Base-by-base conservation (phyloP, 2,888 invertebrate species). In the Noctua janthina region DNA sequence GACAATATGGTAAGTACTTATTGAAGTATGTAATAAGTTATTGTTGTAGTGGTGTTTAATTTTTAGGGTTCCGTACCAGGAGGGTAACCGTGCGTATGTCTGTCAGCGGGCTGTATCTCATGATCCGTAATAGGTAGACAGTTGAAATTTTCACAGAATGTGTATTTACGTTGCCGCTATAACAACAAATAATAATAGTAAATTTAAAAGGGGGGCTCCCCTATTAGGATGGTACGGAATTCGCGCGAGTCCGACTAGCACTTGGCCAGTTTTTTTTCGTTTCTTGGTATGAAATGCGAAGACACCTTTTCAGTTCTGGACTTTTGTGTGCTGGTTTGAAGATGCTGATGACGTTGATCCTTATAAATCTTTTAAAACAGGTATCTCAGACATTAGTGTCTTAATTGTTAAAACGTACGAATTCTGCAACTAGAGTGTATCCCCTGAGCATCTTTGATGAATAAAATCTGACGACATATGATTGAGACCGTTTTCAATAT, bases 1-100 rank as follows among this genome's bases (percentile, higher is more conserved):
- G 76, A 79, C 77, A 86, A 67, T 83, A 71, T 66, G n/a, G 49
- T 75, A 69, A 76, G 87, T 79, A 76, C 59, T 74, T 87, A 84
- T 87, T 74, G 85, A 76, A 43, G 69, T 35, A 78, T 56, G 75
- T 78, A 69, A 49, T 85, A 77, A 75, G 20, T 54, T 62, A 35
- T 62, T 77, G 68, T 56, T 46, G 62, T 13, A 39, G 51, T 20
- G 23, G 11, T 4, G 10, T 72, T 59, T 62, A 8, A 29, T 39
- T 43, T 46, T 39, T 39, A 39, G 39, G 4, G 39, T 39, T 39
- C 39, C 4, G 5, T 5, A 39, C 39, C 39, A 39, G 39, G 5
- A 39, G 39, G 39, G 39, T 35, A 39, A 39, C 39, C 39, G 5
- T 39, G 4, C 5, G 5, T 39, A 39, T 39, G 39, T 39, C 39